Conservation (phyloP, 2,113 vertebrate genomes). For the Rhinolophus sinicus region DNA sequence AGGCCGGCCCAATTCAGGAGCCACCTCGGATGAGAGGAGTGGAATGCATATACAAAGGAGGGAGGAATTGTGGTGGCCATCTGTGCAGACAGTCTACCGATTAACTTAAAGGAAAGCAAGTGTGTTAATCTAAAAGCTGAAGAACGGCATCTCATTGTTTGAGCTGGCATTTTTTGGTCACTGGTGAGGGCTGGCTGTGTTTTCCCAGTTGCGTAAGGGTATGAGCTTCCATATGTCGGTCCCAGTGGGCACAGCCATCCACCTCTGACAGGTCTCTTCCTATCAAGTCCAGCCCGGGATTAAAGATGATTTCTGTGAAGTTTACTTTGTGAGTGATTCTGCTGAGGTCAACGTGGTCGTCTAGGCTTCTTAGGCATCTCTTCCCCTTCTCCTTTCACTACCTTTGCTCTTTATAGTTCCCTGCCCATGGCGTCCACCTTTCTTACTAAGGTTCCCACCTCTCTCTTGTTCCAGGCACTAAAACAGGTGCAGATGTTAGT, state of each 20-base stretch:
- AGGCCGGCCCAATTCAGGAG: neutral
- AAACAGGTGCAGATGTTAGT: slow-evolving; percentile 85
- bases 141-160: neutral
- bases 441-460: neutral
- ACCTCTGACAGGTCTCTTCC: neutral
- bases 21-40: neutral
- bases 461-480: slow-evolving; percentile 87
- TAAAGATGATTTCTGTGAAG: neutral
- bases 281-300: neutral
- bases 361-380: neutral
- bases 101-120: neutral
- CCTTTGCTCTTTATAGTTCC: neutral
- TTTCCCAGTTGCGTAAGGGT: neutral
- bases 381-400: neutral
- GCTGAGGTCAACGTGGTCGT: neutral
- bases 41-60: neutral
- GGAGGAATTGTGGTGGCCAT: neutral
- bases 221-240: neutral
- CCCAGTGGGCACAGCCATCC: neutral
- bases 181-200: neutral
- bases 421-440: neutral
- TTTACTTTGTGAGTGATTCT: neutral
- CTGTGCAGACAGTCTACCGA: neutral
- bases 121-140: neutral
- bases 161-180: neutral